phyloP scores from a whole-genome alignment of 2,888 invertebrate species.

The Tetheella fluctuosa region DNA sequence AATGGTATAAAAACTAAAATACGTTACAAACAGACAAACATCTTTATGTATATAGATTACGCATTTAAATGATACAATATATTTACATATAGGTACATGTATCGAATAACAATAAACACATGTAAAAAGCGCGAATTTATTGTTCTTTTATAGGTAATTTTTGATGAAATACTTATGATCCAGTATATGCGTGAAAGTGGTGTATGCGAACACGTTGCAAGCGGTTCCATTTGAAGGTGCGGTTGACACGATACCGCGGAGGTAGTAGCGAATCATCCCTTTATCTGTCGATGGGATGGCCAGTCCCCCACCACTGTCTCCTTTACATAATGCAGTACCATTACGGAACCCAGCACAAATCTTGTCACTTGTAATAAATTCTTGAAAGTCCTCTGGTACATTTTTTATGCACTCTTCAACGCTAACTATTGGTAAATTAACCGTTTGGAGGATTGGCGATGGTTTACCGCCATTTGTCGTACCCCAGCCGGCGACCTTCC shows the following conservation, averaged over 20 bases:
- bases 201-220: constrained; percentile 55
- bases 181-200: constrained; percentile 59
- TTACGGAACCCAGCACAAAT: constrained; percentile 56
- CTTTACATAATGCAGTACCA: constrained; percentile 64
- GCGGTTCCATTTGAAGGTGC: constrained; percentile 52
- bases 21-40: too few species aligned
- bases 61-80: too few species aligned
- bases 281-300: constrained; percentile 52
- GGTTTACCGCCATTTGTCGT: constrained; percentile 41
- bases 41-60: too few species aligned
- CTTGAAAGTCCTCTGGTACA: constrained; percentile 42
- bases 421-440: constrained; percentile 49
- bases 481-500: constrained; percentile 57
- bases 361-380: constrained; percentile 56
- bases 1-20: too few species aligned
- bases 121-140: too few species aligned
- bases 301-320: constrained; percentile 73
- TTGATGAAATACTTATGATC: constrained; percentile 60
- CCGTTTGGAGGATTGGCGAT: constrained; percentile 45
- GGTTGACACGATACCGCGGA: constrained; percentile 67
- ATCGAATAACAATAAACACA: too few species aligned
- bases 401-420: constrained; percentile 38
- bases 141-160: constrained; percentile 15
- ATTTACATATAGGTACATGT: too few species aligned
- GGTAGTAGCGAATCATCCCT: constrained; percentile 54